phyloP scores from a whole-genome alignment of 2,113 vertebrate species.

The Brevimyrus niger region DNA sequence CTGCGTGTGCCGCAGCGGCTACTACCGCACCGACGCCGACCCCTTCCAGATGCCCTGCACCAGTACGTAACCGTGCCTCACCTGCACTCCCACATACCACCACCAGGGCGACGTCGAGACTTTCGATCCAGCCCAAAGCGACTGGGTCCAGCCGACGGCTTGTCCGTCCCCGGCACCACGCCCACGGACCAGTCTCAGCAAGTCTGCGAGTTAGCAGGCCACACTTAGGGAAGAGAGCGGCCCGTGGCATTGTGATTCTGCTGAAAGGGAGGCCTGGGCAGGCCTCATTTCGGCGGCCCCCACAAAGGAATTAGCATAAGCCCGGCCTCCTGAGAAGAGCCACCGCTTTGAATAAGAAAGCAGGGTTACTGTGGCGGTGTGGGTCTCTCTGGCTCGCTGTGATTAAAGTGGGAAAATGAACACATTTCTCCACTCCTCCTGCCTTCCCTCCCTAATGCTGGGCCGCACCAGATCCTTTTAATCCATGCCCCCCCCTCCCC shows the following conservation, averaged over 20 bases:
- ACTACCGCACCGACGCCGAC: constrained; percentile 79
- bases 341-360: constrained; percentile 42
- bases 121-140: background rate
- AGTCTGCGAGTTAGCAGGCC: constrained; percentile 21
- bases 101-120: background rate
- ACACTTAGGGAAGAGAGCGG: background rate
- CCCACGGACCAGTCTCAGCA: constrained; percentile 13
- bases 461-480: background rate
- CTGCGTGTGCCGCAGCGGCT: constrained; percentile 77
- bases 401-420: constrained; percentile 55
- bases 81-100: background rate
- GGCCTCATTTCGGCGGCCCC: constrained; percentile 23
- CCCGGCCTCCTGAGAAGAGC: constrained; percentile 29
- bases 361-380: constrained; percentile 51
- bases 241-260: background rate
- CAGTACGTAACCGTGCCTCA: constrained; percentile 58
- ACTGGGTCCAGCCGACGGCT: background rate
- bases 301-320: constrained; percentile 43
- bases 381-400: constrained; percentile 48
- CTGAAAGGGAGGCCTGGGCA: constrained; percentile 5
- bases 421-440: background rate
- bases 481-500: background rate
- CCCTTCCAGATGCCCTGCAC: constrained; percentile 86
- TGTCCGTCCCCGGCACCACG: background rate
- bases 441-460: background rate